These are phyloP conservation scores for Coreoperca whiteheadi DNA, from an alignment of 2,113 vertebrate species.

Conservation along the genomic window DNA sequence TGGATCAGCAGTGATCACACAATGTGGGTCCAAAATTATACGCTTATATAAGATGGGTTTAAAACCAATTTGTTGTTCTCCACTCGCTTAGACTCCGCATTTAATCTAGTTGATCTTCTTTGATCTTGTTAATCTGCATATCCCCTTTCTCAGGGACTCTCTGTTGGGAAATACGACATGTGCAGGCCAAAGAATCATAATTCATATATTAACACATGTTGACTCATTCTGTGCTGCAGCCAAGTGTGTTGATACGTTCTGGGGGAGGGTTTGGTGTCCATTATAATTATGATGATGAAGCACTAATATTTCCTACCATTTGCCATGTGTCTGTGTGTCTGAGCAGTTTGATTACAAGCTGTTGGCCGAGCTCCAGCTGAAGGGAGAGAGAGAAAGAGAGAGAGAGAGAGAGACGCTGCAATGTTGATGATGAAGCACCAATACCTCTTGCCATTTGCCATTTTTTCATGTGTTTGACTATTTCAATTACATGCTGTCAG, in stretches of 20 bases:
- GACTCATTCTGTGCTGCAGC: constrained; percentile 46
- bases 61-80: constrained; percentile 61
- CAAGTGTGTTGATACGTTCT: constrained; percentile 37
- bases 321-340: constrained; percentile 54
- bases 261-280: constrained; percentile 5
- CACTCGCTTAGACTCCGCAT: constrained; percentile 31
- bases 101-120: constrained; percentile 47
- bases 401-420: constrained; percentile 12
- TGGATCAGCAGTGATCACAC: constrained; percentile 45
- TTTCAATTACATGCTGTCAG: constrained; percentile 83
- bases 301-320: constrained; percentile 63
- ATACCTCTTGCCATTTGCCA: constrained; percentile 76
- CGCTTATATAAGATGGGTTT: constrained; percentile 14
- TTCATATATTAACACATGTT: constrained; percentile 58
- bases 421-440: constrained; percentile 72
- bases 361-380: constrained; percentile 58
- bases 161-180: constrained; percentile 56
- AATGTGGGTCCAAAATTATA: constrained; percentile 37
- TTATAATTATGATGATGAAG: constrained; percentile 71
- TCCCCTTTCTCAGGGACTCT: constrained; percentile 64
- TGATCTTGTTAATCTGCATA: constrained; percentile 64
- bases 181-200: constrained; percentile 38
- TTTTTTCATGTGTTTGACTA: constrained; percentile 80
- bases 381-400: constrained; percentile 23
- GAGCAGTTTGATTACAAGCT: constrained; percentile 63